Evolutionary conservation across 2,113 vertebrate genomes (phyloP), one percentile per base, ranked within the genome.

Genomic region (Vulpes ferrilata): DNA sequence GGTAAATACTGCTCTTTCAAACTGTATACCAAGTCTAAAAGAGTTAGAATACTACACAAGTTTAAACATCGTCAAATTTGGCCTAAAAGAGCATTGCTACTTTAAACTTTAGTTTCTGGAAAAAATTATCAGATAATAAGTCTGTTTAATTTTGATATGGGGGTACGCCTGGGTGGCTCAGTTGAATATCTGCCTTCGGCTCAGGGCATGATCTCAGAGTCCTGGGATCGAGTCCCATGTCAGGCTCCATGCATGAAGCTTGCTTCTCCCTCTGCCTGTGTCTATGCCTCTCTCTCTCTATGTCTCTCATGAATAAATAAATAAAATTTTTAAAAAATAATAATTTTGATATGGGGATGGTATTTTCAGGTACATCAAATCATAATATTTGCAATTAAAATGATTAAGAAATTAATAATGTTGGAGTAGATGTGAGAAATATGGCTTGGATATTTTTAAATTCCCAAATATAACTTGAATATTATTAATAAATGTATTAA

Each of bases 401-500:
- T 92, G 60, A 48, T 48, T 69, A 65, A 81, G 65, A 94, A 76
- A 60, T 96, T 59, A 76, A 25, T 71, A 80, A 62, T 83, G 7
- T 93, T 91, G 38, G 32, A 96, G 5, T 88, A 69, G 30, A 78
- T 79, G 9, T 78, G 30, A n/a, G 10, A 84, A 82, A 62, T 65
- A 48, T 64, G 38, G 55, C 35, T 96, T 17, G 69, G n/a, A n/a
- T 51, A 83, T 74, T 74, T 94, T 53, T 3, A 86, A 86, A 19
- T 88, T 90, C 25, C 25, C 92, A 92, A 95, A 79, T 89, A 53
- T 86, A 65, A 80, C 38, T 38, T 65, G 23, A 64, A 84, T 84
- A 64, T 93, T 94, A 62, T 67, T 85, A 93, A 65, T 89, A 89
- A 94, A 65, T 84, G 2, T 79, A 48, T 64, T 82, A 32, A 87